A percentile compares a stretch with the other conserved stretches of the same genome.
phyloP scores from a whole-genome alignment of 2,888 invertebrate genomes.

The Cheilosia grossa region DNA sequence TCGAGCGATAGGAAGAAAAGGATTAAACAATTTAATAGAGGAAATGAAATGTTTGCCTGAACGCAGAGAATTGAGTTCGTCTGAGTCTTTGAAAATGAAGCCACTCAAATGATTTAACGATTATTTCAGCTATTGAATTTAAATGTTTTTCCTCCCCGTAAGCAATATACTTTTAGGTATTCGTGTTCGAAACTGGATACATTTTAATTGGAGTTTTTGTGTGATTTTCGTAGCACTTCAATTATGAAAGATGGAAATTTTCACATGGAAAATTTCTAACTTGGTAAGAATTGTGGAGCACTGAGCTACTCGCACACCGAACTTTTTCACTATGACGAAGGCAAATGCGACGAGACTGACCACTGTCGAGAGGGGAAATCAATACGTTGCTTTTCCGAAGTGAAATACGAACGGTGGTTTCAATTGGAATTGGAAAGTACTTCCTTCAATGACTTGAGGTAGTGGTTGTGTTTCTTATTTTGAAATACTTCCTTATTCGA shows the following conservation, averaged over 20 bases:
- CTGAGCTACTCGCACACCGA: conserved; percentile 53
- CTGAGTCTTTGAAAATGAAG: conserved; percentile 20
- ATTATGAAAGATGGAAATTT: conserved; percentile 17
- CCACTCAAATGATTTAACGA: conserved; percentile 36
- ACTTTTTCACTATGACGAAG: conserved; percentile 55
- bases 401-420: conserved; percentile 8
- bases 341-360: conserved; percentile 61
- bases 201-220: conserved; percentile 30
- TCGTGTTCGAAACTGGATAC: conserved; percentile 36
- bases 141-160: neutral
- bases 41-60: conserved; percentile 11
- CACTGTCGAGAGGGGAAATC: conserved; percentile 58
- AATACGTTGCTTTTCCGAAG: conserved; percentile 44
- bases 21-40: conserved; percentile 25
- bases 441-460: conserved; percentile 5
- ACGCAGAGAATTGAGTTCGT: neutral
- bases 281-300: conserved; percentile 33
- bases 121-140: conserved; percentile 20
- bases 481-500: conserved; percentile 14
- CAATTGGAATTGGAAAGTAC: conserved; percentile 14
- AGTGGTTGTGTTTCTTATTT: conserved; percentile 1
- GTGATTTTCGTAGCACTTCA: conserved; percentile 18
- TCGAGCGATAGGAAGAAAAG: neutral
- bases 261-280: conserved; percentile 20
- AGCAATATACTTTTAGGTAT: conserved; percentile 39